Evolutionary conservation across 2,797 vertebrate species (phyloP), one percentile per base, ranked within the genome.

Genomic region (Eupleurogrammus muticus): DNA sequence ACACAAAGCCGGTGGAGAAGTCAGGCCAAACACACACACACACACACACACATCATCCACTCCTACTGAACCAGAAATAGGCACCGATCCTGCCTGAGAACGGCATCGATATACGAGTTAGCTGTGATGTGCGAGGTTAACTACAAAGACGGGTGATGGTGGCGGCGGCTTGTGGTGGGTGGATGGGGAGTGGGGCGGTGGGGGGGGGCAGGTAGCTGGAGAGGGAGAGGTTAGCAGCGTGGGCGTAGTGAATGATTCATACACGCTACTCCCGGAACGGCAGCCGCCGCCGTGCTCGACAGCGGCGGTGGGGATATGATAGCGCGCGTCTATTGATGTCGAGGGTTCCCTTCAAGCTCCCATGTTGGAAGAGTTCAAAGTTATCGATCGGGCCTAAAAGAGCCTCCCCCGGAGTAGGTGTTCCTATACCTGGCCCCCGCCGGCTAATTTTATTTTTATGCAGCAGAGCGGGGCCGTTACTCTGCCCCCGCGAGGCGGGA

Each of bases 191-290:
- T 47, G 70, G 71, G 74, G 64, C 73, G 73, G 70, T 73, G 83
- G 9, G 50, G 70, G 71, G 74, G 64, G 75, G 73, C 72, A 75
- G 83, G 84, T 75, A 81, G 86, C 79, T 73, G 80, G 78, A 78
- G 78, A 72, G 75, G 78, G 73, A 81, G 87, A 91, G 89, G 90
- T 90, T 77, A 89, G 70, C 50, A 54, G 79, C 76, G 91, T 93
- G 91, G 92, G 92, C 66, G 89, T 82, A 70, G 74, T 80, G 65
- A 78, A 77, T 92, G 92, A 93, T 90, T 92, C 92, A 92, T 80
- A 57, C 49, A 56, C 64, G 70, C 80, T 62, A 66, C 79, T 89
- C 83, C 86, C 85, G 68, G 73, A 73, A 50, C 54, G 35, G 23
- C 72, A 32, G 23, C 72, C 54, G 72, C 76, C 42, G 76, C 73